Conservation (phyloP, 2,113 vertebrate species). For the Pelodiscus sinensis region DNA sequence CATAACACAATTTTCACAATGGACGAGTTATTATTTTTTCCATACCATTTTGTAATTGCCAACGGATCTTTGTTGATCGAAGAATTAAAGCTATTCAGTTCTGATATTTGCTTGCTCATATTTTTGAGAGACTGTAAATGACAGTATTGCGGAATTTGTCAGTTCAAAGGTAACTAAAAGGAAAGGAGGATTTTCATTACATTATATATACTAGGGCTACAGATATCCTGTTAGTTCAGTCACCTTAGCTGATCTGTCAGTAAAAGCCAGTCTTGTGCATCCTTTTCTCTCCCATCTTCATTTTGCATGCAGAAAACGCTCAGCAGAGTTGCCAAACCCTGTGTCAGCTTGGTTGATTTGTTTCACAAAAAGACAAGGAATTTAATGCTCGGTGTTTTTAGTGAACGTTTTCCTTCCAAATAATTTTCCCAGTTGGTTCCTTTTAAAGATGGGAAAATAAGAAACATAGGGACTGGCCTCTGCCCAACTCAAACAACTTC, state of each 20-base stretch:
- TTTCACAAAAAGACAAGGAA: background rate
- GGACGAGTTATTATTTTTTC: slow-evolving; percentile 14
- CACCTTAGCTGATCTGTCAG: background rate
- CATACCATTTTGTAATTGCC: background rate
- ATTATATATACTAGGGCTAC: background rate
- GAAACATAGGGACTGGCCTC: background rate
- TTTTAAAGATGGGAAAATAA: background rate
- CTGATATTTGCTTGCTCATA: background rate
- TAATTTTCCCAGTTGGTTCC: background rate
- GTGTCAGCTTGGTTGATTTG: background rate
- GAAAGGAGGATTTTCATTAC: slow-evolving; percentile 18
- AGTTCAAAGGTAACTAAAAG: slow-evolving; percentile 21
- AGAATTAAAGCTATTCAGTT: slow-evolving; percentile 12
- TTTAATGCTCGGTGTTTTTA: slow-evolving; percentile 19
- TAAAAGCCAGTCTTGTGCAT: background rate
- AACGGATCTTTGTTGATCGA: background rate
- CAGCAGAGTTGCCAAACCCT: background rate
- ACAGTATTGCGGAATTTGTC: slow-evolving; percentile 9
- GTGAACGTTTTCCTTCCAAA: background rate
- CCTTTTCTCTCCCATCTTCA: background rate
- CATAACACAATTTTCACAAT: background rate
- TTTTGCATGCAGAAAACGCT: slow-evolving; percentile 2
- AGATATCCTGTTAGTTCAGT: slow-evolving; percentile 5
- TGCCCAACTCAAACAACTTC: background rate
- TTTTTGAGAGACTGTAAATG: slow-evolving; percentile 18